Evolutionary conservation across 2,888 invertebrate species (phyloP).

Genomic region (Mycalesis mineus): DNA sequence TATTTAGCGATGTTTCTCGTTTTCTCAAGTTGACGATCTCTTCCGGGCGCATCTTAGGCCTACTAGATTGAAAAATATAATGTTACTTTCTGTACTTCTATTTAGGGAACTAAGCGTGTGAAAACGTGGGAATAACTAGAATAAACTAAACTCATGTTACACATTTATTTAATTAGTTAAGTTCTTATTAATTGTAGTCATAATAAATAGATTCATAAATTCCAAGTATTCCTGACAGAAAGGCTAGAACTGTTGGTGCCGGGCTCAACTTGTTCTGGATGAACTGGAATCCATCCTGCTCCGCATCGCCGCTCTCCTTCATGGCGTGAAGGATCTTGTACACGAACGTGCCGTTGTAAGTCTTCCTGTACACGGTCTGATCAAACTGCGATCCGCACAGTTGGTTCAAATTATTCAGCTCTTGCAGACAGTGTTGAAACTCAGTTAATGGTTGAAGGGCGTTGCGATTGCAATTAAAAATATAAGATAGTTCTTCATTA

Average conservation of each 20-base stretch:
- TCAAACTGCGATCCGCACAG: slow-evolving; percentile 40
- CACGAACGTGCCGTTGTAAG: slow-evolving; percentile 42
- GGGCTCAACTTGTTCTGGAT: slow-evolving; percentile 5
- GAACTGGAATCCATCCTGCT: slow-evolving; percentile 4
- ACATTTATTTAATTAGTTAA: too few relatives aligned
- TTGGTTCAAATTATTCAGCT: slow-evolving; percentile 42
- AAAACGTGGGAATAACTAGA: too few relatives aligned
- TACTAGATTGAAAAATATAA: too few relatives aligned
- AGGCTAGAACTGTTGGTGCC: slow-evolving; percentile 6
- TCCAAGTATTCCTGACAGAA: neutral
- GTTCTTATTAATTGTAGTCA: neutral
- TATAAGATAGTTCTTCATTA: slow-evolving; percentile 17
- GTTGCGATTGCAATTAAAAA: slow-evolving; percentile 28
- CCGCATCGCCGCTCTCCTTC: neutral
- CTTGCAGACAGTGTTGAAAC: slow-evolving; percentile 40
- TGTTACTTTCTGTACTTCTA: too few relatives aligned
- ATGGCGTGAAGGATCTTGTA: slow-evolving; percentile 31
- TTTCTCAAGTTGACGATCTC: too few relatives aligned
- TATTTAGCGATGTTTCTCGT: too few relatives aligned
- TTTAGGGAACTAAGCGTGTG: too few relatives aligned
- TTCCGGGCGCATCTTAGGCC: too few relatives aligned
- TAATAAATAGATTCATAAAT: slow-evolving; percentile 1
- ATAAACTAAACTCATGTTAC: too few relatives aligned
- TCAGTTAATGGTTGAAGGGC: slow-evolving; percentile 34
- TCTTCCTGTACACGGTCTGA: slow-evolving; percentile 33